These are phyloP conservation scores for Acromyrmex charruanus DNA, from an alignment of 1,140 invertebrate genomes.

Conservation along the genomic window DNA sequence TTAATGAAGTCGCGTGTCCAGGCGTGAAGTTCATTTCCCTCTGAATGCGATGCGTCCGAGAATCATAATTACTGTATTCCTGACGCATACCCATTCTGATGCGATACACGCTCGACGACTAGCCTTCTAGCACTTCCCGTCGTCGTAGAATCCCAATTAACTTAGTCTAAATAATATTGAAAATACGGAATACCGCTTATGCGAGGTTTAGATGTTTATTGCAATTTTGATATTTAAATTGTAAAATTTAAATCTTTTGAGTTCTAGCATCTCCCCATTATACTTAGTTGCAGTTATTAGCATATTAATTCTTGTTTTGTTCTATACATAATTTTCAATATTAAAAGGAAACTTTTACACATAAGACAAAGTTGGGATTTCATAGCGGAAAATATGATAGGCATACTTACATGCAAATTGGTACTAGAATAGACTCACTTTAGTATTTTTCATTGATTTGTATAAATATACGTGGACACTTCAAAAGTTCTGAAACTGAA, in stretches of 20 bases:
- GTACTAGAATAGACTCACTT: neutral
- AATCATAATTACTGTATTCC: slow-evolving; percentile 81
- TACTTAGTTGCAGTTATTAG: neutral
- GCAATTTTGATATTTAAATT: slow-evolving; percentile 24
- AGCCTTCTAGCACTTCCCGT: slow-evolving; percentile 50
- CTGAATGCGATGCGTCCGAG: slow-evolving; percentile 76
- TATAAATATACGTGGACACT: neutral
- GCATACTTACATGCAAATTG: neutral
- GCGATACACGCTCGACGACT: slow-evolving; percentile 62
- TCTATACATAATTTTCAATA: neutral
- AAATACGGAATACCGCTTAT: slow-evolving; percentile 26
- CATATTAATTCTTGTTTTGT: neutral
- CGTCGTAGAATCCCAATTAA: slow-evolving; percentile 76
- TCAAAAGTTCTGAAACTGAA: neutral
- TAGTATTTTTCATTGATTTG: neutral
- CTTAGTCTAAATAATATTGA: slow-evolving; percentile 61
- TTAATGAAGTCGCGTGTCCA: slow-evolving; percentile 81
- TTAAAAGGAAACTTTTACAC: neutral
- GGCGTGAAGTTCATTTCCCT: slow-evolving; percentile 78
- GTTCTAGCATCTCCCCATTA: neutral
- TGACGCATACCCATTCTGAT: slow-evolving; percentile 74
- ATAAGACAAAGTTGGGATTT: neutral
- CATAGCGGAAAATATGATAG: neutral
- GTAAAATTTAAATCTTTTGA: neutral
- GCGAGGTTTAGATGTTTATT: neutral